These are phyloP conservation scores for Sebastes fasciatus DNA, from an alignment of 2,113 vertebrate species.

Conservation along the genomic window DNA sequence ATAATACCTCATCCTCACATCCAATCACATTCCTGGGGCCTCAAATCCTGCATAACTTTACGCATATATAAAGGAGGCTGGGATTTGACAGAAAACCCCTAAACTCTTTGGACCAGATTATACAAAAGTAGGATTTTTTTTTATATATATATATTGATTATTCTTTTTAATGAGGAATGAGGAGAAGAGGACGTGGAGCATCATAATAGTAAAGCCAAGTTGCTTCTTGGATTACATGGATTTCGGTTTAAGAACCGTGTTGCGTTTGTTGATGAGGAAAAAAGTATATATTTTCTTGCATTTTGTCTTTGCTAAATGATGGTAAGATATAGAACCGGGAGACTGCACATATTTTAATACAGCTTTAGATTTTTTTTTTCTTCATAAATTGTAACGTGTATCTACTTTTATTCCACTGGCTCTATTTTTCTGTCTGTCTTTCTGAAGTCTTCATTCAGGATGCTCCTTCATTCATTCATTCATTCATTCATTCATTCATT, in stretches of 20 bases:
- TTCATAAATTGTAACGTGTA: neutral
- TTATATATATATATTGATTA: conserved; percentile 3
- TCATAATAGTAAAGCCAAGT: conserved; percentile 17
- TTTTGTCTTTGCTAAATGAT: conserved; percentile 55
- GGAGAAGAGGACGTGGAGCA: conserved; percentile 54
- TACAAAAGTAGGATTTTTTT: neutral
- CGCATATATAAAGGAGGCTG: conserved; percentile 77
- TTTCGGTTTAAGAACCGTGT: conserved; percentile 31
- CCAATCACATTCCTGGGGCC: conserved; percentile 85
- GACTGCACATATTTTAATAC: neutral
- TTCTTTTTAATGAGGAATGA: conserved; percentile 9
- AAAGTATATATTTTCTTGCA: conserved; percentile 17
- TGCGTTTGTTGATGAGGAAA: conserved; percentile 43
- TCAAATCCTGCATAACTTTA: conserved; percentile 80
- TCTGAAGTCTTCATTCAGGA: conserved; percentile 43
- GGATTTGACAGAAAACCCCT: conserved; percentile 52
- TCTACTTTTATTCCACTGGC: neutral
- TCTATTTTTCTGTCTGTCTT: neutral
- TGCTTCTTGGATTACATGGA: conserved; percentile 63
- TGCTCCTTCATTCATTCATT: conserved; percentile 29
- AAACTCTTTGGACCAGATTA: conserved; percentile 60
- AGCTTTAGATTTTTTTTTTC: neutral
- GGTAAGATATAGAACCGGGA: conserved; percentile 47
- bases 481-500: conserved; percentile 13
- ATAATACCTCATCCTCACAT: conserved; percentile 78